phyloP scores from a whole-genome alignment of 1,140 invertebrate genomes.

The Reticulitermes speratus region DNA sequence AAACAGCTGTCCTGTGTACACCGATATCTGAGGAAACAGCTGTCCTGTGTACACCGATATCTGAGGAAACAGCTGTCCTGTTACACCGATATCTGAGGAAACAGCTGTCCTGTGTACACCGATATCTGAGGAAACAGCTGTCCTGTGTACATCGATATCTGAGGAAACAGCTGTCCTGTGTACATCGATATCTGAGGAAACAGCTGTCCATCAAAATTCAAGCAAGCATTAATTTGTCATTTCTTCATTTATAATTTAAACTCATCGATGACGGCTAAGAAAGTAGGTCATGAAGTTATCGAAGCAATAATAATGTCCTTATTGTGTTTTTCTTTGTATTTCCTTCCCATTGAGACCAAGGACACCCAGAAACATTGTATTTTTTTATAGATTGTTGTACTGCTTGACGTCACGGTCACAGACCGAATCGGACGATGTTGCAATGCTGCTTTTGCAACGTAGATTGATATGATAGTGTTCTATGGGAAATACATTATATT shows the following conservation, averaged over 20 bases:
- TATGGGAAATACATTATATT: background rate
- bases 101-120: no score
- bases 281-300: background rate
- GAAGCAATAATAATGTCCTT: background rate
- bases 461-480: background rate
- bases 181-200: background rate
- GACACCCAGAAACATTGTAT: background rate
- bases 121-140: no score
- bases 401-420: background rate
- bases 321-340: background rate
- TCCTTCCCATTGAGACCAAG: background rate
- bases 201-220: background rate
- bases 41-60: no score
- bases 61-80: no score
- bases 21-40: no score
- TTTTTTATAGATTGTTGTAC: background rate
- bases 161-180: background rate
- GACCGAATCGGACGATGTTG: background rate
- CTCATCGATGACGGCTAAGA: background rate
- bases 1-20: no score
- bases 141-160: no score
- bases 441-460: background rate
- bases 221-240: background rate
- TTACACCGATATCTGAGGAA: no score
- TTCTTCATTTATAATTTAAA: background rate